A percentile compares a stretch with the other conserved stretches of the same genome.
Conservation (phyloP, 2,113 vertebrate species). For the crab-eating macaque (Macaca fascicularis) region T2T-MFA8v1.1 NC_088380.1:98360501-98361000, state of each 20-base stretch:
- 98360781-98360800: constrained; percentile 20
- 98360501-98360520: too few species aligned
- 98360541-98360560: background rate
- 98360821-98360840: background rate
- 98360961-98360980: constrained; percentile 77
- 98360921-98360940: constrained; percentile 76
- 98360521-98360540: background rate
- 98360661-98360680: background rate
- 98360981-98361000: constrained; percentile 78
- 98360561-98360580: background rate
- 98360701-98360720: background rate
- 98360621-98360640: background rate
- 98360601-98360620: background rate
- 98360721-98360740: constrained; percentile 4
- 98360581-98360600: background rate
- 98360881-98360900: constrained; percentile 48
- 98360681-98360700: constrained; percentile 30
- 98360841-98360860: constrained; percentile 60
- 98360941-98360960: constrained; percentile 72
- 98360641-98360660: background rate
- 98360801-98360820: background rate
- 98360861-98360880: background rate
- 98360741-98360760: constrained; percentile 8
- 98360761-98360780: background rate
- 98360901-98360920: constrained; percentile 67